phyloP scores from a whole-genome alignment of 2,113 vertebrate genomes.

The Poeciliopsis turrubarensis region DNA sequence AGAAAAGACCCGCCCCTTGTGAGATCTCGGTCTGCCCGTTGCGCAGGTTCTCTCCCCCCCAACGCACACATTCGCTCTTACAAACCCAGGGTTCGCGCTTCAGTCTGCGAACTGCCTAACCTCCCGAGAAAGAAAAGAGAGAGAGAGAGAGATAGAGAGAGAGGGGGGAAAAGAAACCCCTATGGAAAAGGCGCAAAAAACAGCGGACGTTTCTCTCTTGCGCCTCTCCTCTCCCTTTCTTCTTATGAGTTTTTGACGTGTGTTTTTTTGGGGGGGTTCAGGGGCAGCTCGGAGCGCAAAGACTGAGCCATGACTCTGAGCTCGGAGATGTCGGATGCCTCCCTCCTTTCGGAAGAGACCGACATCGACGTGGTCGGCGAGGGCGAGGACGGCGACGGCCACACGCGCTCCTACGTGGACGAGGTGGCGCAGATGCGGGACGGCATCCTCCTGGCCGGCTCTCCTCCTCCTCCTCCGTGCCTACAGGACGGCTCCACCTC shows the following conservation, averaged over 20 bases:
- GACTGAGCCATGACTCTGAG: conserved; percentile 91
- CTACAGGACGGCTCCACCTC: conserved; percentile 71
- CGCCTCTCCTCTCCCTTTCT: conserved; percentile 52
- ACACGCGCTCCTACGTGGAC: conserved; percentile 81
- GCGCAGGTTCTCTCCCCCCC: conserved; percentile 62
- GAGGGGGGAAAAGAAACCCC: conserved; percentile 11
- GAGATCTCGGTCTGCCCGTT: conserved; percentile 82
- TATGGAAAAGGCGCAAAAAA: conserved; percentile 67
- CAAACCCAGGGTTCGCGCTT: not conserved
- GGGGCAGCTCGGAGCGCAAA: conserved; percentile 65
- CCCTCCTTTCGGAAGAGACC: conserved; percentile 90
- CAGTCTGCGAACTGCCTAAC: conserved; percentile 20
- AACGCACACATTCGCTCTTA: not conserved
- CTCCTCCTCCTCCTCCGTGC: conserved; percentile 74
- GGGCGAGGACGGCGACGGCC: conserved; percentile 84
- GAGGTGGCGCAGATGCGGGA: conserved; percentile 84
- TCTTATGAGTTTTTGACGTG: conserved; percentile 71
- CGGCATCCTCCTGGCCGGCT: conserved; percentile 77
- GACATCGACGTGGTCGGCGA: conserved; percentile 95
- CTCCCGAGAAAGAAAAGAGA: not conserved
- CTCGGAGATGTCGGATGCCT: conserved; percentile 94
- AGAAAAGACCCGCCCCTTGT: conserved; percentile 84
- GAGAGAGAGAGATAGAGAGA: too few relatives aligned
- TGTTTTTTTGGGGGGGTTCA: conserved; percentile 36
- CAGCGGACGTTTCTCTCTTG: conserved; percentile 53